Base-by-base conservation (phyloP, 2,797 vertebrate species). In the Eulemur albifrons region DNA sequence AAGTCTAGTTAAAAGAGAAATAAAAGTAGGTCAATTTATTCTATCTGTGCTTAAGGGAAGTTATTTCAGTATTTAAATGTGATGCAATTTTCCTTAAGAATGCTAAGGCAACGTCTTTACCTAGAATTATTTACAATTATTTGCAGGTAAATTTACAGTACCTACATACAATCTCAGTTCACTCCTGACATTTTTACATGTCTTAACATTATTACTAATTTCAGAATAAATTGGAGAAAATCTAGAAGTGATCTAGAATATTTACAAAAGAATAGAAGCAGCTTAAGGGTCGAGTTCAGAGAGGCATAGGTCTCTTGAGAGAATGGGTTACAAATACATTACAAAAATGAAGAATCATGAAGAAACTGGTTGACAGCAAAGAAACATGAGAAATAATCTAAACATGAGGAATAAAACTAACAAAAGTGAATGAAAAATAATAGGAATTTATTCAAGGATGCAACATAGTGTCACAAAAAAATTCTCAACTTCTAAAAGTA, bases 401-500 rank as follows among this genome's bases (percentile, higher is more conserved):
- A 59, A 98, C 89, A 96, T 94, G 88, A 98, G 82, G 98, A 98
- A 97, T 88, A 96, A 93, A 72, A 98, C 92, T 97, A 96, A 97
- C 88, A 97, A 98, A 98, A 97, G 86, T 88, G 98, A 98, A 98
- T 81, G 93, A 98, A 98, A 98, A 98, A 97, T 97, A 98, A 98
- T 93, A 43, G 23, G 97, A 97, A 87, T 93, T 70, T 96, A 90
- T 77, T 92, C 96, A 92, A 98, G 94, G 86, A 97, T 87, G 85
- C 63, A 96, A 95, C 92, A 97, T 21, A 88, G 89, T 88, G 97
- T 87, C 93, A 97, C 92, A 97, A 98, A 98, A 96, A 97, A 79
- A 97, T 97, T 97, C 96, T 96, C 94, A 95, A 96, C 80, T 97
- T 97, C 95, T 97, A 97, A 98, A 97, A 98, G 95, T 82, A 52